Conservation (phyloP, 30 jellyfish, hydroid and myxozoan genomes). For the Aurelia aurita complex sp. Pacific region DNA sequence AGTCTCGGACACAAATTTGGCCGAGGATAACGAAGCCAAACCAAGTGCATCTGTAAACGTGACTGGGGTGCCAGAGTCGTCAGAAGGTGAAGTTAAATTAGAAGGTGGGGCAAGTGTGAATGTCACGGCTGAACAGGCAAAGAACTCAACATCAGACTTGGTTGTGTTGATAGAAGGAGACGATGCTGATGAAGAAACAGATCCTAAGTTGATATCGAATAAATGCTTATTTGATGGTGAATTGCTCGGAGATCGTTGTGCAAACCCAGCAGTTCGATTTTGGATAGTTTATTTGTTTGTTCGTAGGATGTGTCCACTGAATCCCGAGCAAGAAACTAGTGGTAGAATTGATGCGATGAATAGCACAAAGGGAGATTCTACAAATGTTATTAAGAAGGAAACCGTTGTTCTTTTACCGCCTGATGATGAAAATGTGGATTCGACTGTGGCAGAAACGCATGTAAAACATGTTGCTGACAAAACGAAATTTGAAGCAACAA, state of each 20-base stretch:
- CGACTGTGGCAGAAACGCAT: no score
- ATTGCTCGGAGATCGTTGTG: conserved; percentile 45
- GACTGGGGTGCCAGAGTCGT: not conserved
- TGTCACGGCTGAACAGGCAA: not conserved
- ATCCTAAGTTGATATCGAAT: not conserved
- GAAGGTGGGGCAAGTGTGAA: not conserved
- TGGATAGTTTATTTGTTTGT: conserved; percentile 55
- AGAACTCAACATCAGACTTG: conserved; percentile 7
- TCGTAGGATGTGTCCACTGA: conserved; percentile 62
- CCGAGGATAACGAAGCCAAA: conserved; percentile 3
- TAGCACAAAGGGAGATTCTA: not conserved
- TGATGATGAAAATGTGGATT: no score
- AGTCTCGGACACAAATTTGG: not conserved
- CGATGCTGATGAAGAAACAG: conserved; percentile 70
- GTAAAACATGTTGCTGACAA: no score
- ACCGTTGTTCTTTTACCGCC: no score
- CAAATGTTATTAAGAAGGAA: not conserved
- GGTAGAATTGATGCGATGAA: not conserved
- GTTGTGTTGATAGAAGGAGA: conserved; percentile 60
- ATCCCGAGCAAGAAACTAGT: not conserved
- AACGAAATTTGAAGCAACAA: no score
- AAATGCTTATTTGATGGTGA: conserved; percentile 49
- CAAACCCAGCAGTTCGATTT: conserved; percentile 39
- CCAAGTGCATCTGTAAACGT: not conserved
- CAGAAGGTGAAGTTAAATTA: not conserved